phyloP scores from a whole-genome alignment of 1,140 invertebrate genomes.

The Dermatophagoides farinae region DNA sequence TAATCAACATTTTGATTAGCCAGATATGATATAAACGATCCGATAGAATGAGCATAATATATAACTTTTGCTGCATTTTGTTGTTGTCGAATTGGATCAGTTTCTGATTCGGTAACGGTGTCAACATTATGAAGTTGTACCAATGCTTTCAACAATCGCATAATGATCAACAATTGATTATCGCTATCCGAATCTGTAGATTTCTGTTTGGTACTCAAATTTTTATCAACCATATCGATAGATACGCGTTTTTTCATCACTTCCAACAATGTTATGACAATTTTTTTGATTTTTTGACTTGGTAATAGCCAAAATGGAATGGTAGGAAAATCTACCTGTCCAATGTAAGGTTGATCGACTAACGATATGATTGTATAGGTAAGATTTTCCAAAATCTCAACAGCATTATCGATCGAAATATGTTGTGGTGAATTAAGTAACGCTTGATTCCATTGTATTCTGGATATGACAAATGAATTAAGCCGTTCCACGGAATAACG shows the following conservation, averaged over 20 bases:
- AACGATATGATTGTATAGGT: not conserved
- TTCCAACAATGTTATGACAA: not conserved
- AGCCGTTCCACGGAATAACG: not conserved
- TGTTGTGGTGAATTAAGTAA: not conserved
- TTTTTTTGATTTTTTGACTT: not conserved
- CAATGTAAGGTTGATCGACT: not conserved
- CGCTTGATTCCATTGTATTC: not conserved
- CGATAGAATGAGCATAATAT: not conserved
- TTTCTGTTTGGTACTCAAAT: too few relatives aligned
- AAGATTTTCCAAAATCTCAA: not conserved
- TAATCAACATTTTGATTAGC: not conserved
- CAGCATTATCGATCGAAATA: not conserved
- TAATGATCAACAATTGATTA: too few relatives aligned
- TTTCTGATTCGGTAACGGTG: too few relatives aligned
- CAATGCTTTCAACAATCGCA: too few relatives aligned
- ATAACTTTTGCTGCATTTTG: too few relatives aligned
- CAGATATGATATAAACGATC: not conserved
- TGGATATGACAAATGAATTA: not conserved
- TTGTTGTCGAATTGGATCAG: too few relatives aligned
- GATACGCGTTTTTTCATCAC: not conserved
- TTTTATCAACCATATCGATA: too few relatives aligned
- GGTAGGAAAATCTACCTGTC: not conserved
- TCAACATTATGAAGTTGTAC: too few relatives aligned
- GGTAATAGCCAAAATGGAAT: not conserved
- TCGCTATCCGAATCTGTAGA: too few relatives aligned